Evolutionary conservation across 2,888 invertebrate genomes (phyloP).

Genomic region (Pterostichus madidus): DNA sequence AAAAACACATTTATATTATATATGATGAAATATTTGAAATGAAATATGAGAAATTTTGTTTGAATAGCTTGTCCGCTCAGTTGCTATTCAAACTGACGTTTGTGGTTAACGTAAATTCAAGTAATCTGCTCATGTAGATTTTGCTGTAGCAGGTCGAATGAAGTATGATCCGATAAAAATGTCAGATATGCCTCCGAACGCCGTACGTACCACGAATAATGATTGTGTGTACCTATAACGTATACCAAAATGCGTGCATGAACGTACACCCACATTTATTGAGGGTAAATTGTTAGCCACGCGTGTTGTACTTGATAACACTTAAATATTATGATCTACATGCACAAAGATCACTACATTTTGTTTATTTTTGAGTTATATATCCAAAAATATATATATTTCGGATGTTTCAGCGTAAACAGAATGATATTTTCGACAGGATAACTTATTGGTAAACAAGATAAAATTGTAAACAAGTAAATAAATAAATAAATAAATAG

Average conservation of each 20-base stretch:
- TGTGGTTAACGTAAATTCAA: slow-evolving; percentile 58
- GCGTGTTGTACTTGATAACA: slow-evolving; percentile 14
- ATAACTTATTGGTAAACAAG: neutral
- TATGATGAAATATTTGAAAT: slow-evolving; percentile 41
- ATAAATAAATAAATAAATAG: too few species aligned
- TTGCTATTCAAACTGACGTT: slow-evolving; percentile 55
- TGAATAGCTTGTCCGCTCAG: slow-evolving; percentile 44
- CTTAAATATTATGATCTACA: slow-evolving; percentile 8
- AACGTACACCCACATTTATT: slow-evolving; percentile 14
- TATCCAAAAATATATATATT: slow-evolving; percentile 1
- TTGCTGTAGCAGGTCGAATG: slow-evolving; percentile 36
- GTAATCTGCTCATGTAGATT: slow-evolving; percentile 56
- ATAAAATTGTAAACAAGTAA: neutral
- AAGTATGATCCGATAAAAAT: slow-evolving; percentile 61
- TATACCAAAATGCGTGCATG: slow-evolving; percentile 31
- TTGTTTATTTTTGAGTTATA: slow-evolving; percentile 1
- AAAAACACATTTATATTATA: slow-evolving; percentile 21
- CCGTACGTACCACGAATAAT: slow-evolving; percentile 47
- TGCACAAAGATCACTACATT: slow-evolving; percentile 20
- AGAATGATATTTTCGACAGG: neutral
- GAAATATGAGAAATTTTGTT: slow-evolving; percentile 47
- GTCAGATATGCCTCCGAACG: slow-evolving; percentile 56
- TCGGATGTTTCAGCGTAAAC: neutral
- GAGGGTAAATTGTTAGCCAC: slow-evolving; percentile 10
- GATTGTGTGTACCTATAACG: slow-evolving; percentile 46